Percentiles rank a stretch among this genome's conserved stretches.
These are phyloP conservation scores for Arctia plantaginis DNA, from an alignment of 2,888 invertebrate species.

Conservation along the genomic window DNA sequence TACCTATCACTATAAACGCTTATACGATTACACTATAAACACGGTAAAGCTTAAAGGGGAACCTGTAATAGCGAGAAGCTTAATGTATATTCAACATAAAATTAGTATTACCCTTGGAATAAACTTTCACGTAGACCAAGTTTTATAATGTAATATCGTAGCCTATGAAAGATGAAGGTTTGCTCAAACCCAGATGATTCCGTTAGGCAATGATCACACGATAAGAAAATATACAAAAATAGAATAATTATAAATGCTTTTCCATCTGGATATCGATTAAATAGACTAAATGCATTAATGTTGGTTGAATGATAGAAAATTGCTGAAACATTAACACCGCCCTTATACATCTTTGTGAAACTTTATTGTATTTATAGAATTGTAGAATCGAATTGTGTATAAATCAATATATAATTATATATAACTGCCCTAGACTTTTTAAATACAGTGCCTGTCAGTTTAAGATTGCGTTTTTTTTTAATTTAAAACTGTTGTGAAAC, in stretches of 20 bases:
- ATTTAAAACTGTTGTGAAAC: too few relatives aligned
- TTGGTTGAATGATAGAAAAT: too few relatives aligned
- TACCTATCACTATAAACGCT: neutral
- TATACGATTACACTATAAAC: conserved; percentile 16
- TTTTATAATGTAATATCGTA: conserved; percentile 46
- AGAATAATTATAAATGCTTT: neutral
- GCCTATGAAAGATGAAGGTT: conserved; percentile 65
- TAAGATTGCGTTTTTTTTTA: too few relatives aligned
- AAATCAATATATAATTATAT: too few relatives aligned
- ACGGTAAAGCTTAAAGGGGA: conserved; percentile 21
- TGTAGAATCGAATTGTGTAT: too few relatives aligned
- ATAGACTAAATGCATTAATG: too few relatives aligned
- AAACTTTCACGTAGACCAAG: conserved; percentile 59
- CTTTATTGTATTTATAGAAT: too few relatives aligned
- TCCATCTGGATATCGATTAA: too few relatives aligned
- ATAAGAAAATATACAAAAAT: neutral
- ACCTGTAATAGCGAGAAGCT: conserved; percentile 52
- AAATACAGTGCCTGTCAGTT: too few relatives aligned
- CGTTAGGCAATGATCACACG: conserved; percentile 5
- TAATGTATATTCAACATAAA: conserved; percentile 55
- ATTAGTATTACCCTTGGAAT: conserved; percentile 56
- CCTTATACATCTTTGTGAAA: too few relatives aligned
- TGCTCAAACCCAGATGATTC: conserved; percentile 49
- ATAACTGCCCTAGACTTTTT: too few relatives aligned
- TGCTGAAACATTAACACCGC: too few relatives aligned